phyloP scores from a whole-genome alignment of 30 jellyfish, hydroid and myxozoan genomes.

The Cassiopea xamachana region DNA sequence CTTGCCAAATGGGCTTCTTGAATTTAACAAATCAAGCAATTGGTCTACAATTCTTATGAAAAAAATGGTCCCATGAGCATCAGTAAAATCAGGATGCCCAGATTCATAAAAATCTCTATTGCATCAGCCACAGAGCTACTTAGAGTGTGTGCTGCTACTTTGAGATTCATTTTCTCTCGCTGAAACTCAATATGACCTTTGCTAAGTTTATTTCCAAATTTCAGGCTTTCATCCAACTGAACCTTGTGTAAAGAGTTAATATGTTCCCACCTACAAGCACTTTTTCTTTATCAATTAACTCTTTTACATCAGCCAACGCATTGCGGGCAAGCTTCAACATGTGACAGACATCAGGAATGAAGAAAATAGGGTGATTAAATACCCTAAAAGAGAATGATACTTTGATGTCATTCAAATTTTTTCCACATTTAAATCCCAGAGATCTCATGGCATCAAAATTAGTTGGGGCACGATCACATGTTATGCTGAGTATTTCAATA shows the following conservation, averaged over 20 bases:
- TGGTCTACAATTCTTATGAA: not conserved
- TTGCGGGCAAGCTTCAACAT: constrained; percentile 50
- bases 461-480: constrained; percentile 20
- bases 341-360: constrained; percentile 37
- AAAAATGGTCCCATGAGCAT: constrained; percentile 29
- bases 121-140: constrained; percentile 64
- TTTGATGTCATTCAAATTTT: not conserved
- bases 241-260: constrained; percentile 14
- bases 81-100: constrained; percentile 11
- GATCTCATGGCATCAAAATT: constrained; percentile 39
- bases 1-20: constrained; percentile 51
- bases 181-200: constrained; percentile 49
- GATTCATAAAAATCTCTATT: not conserved
- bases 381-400: constrained; percentile 6
- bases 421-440: constrained; percentile 18
- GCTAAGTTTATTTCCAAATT: constrained; percentile 35
- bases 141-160: constrained; percentile 39
- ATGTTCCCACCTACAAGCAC: constrained; percentile 17
- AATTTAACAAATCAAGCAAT: constrained; percentile 21
- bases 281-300: not conserved
- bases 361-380: not conserved
- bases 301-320: not conserved
- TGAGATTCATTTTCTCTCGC: constrained; percentile 64
- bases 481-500: constrained; percentile 3
- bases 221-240: constrained; percentile 50